Evolutionary conservation across 2,888 invertebrate genomes (phyloP), one percentile per base, ranked within the genome.

Genomic region (Therioaphis trifolii): DNA sequence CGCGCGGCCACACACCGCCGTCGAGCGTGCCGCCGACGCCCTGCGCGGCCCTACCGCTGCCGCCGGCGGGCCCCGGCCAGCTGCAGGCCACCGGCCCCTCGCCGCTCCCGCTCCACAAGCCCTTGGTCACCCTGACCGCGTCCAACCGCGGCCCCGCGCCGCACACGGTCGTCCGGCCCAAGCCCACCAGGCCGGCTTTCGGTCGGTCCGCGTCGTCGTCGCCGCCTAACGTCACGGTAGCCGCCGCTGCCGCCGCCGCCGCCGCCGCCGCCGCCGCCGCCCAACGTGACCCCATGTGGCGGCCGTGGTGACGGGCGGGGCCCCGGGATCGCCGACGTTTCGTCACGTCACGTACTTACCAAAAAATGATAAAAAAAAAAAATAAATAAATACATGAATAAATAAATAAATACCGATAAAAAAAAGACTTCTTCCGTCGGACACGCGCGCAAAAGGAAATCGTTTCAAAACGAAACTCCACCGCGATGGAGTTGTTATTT

Each of bases 71-170:
- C 15, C 18, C 29, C n/a, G 4, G 1, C 5, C 55, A 27, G 35
- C 43, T 14, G n/a, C 55, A 40, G 15, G 58, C 61, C 58, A n/a
- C 46, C 66, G 66, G n/a, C 55, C 14, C 52, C 63, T 58, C 61
- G 63, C 21, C 82, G 29, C 27, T 18, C 15, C 82, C 29, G 58
- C 61, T n/a, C 14, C 74, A 11, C 7, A 77, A 46, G 27, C 75
- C 63, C 58, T 71, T 24, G 27, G 27, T 24, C 40, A 21, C 61
- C 69, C 77, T 58, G 46, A 55, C 77, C 84, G 85, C 71, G 84
- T 86, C 27, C 75, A 85, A 43, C 78, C 86, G 18, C 78, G 85
- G 55, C 40, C 49, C n/a, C n/a, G n/a, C n/a, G n/a, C n/a, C 52
- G 66, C 80, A 80, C 35, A 80, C 21, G 21, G 80, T 80, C 15